phyloP scores from a whole-genome alignment of 2,797 vertebrate genomes.

The Myripristis jacobus region DNA sequence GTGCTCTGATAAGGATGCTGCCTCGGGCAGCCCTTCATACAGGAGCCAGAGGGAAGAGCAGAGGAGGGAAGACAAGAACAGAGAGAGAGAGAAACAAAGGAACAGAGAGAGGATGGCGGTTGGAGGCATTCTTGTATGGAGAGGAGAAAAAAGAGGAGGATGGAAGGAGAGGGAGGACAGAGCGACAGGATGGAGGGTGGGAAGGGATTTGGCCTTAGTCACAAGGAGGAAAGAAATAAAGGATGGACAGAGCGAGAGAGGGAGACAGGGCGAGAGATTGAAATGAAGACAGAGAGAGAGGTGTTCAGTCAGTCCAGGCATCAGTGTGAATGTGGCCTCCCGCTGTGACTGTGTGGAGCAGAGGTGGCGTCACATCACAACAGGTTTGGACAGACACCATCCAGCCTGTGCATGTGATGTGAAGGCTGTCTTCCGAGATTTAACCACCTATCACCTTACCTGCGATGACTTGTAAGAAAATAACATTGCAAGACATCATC shows the following conservation, averaged over 20 bases:
- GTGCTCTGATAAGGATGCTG: conserved; percentile 30
- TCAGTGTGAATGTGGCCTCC: conserved; percentile 31
- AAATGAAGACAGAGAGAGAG: conserved; percentile 13
- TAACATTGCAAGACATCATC: too few species aligned
- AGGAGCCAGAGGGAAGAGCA: conserved; percentile 33
- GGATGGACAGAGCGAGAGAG: background rate
- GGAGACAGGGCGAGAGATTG: conserved; percentile 1
- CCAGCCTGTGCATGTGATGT: background rate
- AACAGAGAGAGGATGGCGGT: background rate
- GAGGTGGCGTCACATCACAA: conserved; percentile 10
- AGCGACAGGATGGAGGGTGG: background rate
- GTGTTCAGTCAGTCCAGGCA: conserved; percentile 25
- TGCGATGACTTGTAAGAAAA: too few species aligned
- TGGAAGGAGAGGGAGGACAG: background rate
- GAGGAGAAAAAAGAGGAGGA: background rate
- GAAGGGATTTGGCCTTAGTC: background rate
- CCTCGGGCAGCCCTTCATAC: conserved; percentile 46
- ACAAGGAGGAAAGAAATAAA: conserved; percentile 14
- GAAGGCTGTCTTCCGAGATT: background rate
- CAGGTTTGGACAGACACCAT: too few species aligned
- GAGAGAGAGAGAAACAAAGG: conserved; percentile 1
- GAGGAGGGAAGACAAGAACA: conserved; percentile 17
- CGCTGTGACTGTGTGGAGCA: conserved; percentile 47
- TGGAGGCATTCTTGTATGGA: conserved; percentile 14
- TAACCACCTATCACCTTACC: too few species aligned